A percentile compares a stretch with the other conserved stretches of the same genome.
phyloP scores from a whole-genome alignment of 2,888 invertebrate species.

The Ophion slaviceki region DNA sequence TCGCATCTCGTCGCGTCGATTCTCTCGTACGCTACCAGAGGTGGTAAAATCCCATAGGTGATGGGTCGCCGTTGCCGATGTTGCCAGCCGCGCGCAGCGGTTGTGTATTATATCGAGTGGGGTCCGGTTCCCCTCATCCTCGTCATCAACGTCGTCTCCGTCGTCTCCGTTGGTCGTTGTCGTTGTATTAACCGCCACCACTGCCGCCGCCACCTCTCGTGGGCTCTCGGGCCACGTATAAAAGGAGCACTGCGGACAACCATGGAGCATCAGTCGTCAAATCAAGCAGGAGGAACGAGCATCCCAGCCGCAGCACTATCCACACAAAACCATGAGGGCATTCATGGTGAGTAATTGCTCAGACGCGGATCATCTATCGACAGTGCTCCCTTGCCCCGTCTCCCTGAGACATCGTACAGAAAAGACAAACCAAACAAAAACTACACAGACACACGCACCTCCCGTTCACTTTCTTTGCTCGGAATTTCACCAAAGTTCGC shows the following conservation, averaged over 20 bases:
- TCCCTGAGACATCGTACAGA: background rate
- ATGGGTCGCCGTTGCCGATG: conserved; percentile 75
- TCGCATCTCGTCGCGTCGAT: conserved; percentile 26
- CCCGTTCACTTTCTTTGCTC: conserved; percentile 35
- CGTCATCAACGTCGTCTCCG: conserved; percentile 39
- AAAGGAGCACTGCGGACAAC: conserved; percentile 81
- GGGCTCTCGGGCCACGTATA: conserved; percentile 74
- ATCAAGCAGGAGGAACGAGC: conserved; percentile 79
- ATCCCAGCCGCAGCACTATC: conserved; percentile 65
- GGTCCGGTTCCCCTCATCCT: conserved; percentile 38
- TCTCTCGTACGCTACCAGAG: conserved; percentile 25
- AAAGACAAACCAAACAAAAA: conserved; percentile 14
- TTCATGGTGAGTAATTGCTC: conserved; percentile 81
- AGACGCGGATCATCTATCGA: conserved; percentile 19
- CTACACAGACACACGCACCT: background rate
- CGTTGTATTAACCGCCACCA: conserved; percentile 33
- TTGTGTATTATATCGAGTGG: conserved; percentile 38
- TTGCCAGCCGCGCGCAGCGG: conserved; percentile 24
- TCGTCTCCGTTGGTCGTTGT: conserved; percentile 37
- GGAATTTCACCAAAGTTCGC: conserved; percentile 53
- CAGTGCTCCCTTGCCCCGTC: conserved; percentile 15
- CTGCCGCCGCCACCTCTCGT: conserved; percentile 27
- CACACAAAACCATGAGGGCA: conserved; percentile 81
- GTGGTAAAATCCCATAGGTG: conserved; percentile 81
- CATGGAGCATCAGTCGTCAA: conserved; percentile 83